Evolutionary conservation across 2,888 invertebrate species (phyloP), one percentile per base, ranked within the genome.

Genomic region (Xylota segnis): DNA sequence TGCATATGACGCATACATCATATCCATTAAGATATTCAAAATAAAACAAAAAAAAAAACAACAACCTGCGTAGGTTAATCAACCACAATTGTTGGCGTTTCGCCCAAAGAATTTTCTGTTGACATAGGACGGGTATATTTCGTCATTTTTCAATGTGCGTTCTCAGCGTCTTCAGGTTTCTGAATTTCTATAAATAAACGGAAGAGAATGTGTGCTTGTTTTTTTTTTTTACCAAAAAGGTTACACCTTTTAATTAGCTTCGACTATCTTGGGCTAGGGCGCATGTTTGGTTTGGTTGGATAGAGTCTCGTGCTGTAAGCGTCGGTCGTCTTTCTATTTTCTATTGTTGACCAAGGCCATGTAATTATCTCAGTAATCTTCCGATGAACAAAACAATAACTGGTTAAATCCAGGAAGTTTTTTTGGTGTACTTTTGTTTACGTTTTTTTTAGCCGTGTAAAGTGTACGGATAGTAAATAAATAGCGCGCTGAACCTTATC

Each of bases 51-150:
- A 0, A 27, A 45, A 34, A 23, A 14, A 66, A 66, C 34, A 54
- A 47, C 37, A 66, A 47, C 59, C 58, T 75, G 65, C 75, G 65
- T 66, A 75, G 75, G 75, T 75, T 75, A 75, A 47, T 75, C 75
- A 75, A 75, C 75, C 47, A 47, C n/a, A 66, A 29, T 59, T 40
- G 50, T 43, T 68, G 66, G 76, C 68, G 76, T 59, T 76, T 37
- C 40, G 76, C 68, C 66, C 59, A 76, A 76, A 70, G 71, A 70
- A 71, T 71, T 71, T 70, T 70, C 83, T 83, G 78, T 78, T 78
- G 78, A 83, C 83, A 83, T 78, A 83, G 78, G 68, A 63, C 83
- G 61, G 16, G 23, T 10, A 58, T 40, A 68, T 83, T 83, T 78
- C 83, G 74, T 83, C 74, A 78, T 74, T 54, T 65, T 59, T 37